Evolutionary conservation across 2,797 vertebrate species (phyloP).

Genomic region (Megaceryle alcyon): DNA sequence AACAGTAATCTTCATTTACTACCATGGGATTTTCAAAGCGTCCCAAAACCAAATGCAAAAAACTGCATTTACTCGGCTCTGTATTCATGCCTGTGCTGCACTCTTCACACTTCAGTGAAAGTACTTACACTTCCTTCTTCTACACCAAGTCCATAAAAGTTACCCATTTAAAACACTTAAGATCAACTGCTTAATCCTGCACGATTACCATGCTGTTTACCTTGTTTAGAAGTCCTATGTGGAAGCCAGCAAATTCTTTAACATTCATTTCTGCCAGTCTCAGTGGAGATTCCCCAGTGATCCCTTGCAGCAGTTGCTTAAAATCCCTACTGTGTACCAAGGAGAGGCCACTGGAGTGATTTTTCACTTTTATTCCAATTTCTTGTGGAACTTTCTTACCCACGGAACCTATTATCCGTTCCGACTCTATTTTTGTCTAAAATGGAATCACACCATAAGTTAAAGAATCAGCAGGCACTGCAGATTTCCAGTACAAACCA

Average conservation of each 20-base stretch:
- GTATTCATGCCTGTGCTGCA: neutral
- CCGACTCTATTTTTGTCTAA: conserved; percentile 97
- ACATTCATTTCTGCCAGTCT: conserved; percentile 89
- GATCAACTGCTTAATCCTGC: neutral
- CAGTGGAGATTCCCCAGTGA: conserved; percentile 88
- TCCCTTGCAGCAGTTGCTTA: conserved; percentile 92
- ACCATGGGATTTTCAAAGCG: neutral
- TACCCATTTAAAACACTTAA: neutral
- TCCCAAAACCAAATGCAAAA: neutral
- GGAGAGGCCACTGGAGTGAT: conserved; percentile 86
- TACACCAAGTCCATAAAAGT: neutral
- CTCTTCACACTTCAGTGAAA: neutral
- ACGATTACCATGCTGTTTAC: conserved; percentile 69
- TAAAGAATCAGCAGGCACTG: conserved; percentile 60
- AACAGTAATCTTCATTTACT: neutral
- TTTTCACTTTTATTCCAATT: conserved; percentile 96
- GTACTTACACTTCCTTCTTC: neutral
- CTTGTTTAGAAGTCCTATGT: conserved; percentile 95
- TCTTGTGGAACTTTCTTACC: conserved; percentile 96
- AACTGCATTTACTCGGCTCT: neutral
- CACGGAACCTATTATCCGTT: conserved; percentile 94
- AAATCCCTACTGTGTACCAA: conserved; percentile 90
- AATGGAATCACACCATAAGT: conserved; percentile 73
- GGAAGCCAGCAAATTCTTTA: conserved; percentile 95
- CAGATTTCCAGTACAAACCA: conserved; percentile 59